These are phyloP conservation scores for Parus major DNA, from an alignment of 2,113 vertebrate species.

Conservation along the genomic window DNA sequence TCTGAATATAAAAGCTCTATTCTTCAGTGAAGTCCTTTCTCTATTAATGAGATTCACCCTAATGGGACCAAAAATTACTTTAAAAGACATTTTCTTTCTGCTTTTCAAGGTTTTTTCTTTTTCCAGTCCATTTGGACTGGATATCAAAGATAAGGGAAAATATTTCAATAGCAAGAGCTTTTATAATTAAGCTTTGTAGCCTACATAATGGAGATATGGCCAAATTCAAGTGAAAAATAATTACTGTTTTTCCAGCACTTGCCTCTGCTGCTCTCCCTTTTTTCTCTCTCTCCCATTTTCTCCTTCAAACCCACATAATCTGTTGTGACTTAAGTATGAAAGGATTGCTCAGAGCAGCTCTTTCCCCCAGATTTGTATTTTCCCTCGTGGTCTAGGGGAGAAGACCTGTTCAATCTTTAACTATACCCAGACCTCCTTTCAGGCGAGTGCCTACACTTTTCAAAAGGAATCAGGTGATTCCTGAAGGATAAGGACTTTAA, in stretches of 20 bases:
- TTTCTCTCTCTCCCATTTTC: not conserved
- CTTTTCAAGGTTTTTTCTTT: constrained; percentile 33
- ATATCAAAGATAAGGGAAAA: constrained; percentile 63
- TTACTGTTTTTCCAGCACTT: constrained; percentile 36
- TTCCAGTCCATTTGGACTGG: constrained; percentile 55
- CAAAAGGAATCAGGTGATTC: not conserved
- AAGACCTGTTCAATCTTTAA: not conserved
- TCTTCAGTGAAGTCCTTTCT: constrained; percentile 54
- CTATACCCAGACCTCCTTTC: not conserved
- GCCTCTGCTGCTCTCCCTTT: not conserved
- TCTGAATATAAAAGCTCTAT: constrained; percentile 48
- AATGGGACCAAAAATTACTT: constrained; percentile 61
- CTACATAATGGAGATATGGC: constrained; percentile 42
- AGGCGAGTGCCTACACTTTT: not conserved
- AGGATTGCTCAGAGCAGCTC: not conserved
- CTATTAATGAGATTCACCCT: constrained; percentile 56
- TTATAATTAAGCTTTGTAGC: constrained; percentile 62
- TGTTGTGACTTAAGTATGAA: not conserved
- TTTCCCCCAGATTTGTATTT: not conserved
- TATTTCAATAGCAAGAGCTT: constrained; percentile 56
- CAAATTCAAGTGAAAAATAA: constrained; percentile 63
- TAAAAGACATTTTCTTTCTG: constrained; percentile 59
- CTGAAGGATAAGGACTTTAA: not conserved
- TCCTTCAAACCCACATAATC: not conserved
- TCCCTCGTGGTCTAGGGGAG: not conserved